Evolutionary conservation across 2,113 vertebrate genomes (phyloP).

Genomic region (Poeciliopsis turrubarensis): DNA sequence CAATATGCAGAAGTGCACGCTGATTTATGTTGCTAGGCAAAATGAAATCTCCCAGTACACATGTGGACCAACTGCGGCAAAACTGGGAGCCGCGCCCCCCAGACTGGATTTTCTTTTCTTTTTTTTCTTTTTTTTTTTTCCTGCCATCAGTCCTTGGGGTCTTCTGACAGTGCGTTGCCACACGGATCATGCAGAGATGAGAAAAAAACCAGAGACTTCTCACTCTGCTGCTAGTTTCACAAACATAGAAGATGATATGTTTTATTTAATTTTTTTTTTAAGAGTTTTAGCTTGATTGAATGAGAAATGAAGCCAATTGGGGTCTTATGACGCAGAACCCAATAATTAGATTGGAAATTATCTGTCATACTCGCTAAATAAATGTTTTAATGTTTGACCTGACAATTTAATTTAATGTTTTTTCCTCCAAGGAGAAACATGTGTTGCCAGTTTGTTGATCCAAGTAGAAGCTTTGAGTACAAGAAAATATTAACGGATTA

Average conservation of each 20-base stretch:
- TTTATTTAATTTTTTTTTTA: no score
- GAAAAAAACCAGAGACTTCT: conserved; percentile 16
- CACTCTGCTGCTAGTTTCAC: conserved; percentile 37
- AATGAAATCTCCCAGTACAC: conserved; percentile 59
- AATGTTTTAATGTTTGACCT: no score
- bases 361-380: no score
- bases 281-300: no score
- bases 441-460: no score
- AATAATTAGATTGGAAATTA: no score
- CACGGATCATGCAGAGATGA: conserved; percentile 52
- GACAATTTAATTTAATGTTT: no score
- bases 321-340: no score
- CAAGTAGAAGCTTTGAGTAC: no score
- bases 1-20: conserved; percentile 32
- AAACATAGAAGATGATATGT: neutral
- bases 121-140: conserved; percentile 23
- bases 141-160: conserved; percentile 74
- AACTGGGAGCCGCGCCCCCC: conserved; percentile 79
- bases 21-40: conserved; percentile 76
- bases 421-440: no score
- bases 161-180: conserved; percentile 71
- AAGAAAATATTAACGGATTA: no score
- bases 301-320: no score
- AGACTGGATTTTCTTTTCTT: conserved; percentile 51
- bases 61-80: conserved; percentile 78